phyloP scores from a whole-genome alignment of 2,113 vertebrate species.

The Phrynosoma blainvillii region DNA sequence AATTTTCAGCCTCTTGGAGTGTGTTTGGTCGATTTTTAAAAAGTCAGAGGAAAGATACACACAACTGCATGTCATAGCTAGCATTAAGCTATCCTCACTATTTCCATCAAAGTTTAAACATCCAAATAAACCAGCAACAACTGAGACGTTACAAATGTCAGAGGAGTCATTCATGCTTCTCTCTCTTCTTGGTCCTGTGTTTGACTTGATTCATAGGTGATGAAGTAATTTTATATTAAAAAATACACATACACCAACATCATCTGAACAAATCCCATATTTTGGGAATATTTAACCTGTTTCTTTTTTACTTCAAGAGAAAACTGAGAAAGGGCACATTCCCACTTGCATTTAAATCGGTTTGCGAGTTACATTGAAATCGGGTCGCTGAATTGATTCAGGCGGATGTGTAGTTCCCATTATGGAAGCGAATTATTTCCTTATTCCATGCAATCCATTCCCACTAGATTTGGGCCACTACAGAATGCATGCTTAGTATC shows the following conservation, averaged over 20 bases:
- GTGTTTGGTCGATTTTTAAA: slow-evolving; percentile 1
- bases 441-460: too few species aligned
- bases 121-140: slow-evolving; percentile 68
- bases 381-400: too few species aligned
- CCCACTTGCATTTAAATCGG: too few species aligned
- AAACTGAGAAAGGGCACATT: slow-evolving; percentile 40
- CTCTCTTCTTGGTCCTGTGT: slow-evolving; percentile 62
- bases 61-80: slow-evolving; percentile 23
- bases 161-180: slow-evolving; percentile 70
- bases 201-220: slow-evolving; percentile 60
- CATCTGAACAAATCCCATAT: slow-evolving; percentile 46
- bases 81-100: slow-evolving; percentile 54
- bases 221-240: slow-evolving; percentile 71
- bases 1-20: not conserved
- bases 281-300: slow-evolving; percentile 60
- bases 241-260: slow-evolving; percentile 42
- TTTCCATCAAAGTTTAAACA: slow-evolving; percentile 70
- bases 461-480: too few species aligned
- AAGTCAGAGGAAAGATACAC: slow-evolving; percentile 19
- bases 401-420: too few species aligned
- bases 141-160: slow-evolving; percentile 68
- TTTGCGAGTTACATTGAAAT: too few species aligned
- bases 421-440: too few species aligned
- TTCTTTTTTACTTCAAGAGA: slow-evolving; percentile 39
- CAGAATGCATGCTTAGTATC: too few species aligned